Percentiles rank a stretch among this genome's conserved stretches.
These are phyloP conservation scores for Conus canariensis DNA, from an alignment of 2,888 invertebrate genomes.

Conservation along the genomic window DNA sequence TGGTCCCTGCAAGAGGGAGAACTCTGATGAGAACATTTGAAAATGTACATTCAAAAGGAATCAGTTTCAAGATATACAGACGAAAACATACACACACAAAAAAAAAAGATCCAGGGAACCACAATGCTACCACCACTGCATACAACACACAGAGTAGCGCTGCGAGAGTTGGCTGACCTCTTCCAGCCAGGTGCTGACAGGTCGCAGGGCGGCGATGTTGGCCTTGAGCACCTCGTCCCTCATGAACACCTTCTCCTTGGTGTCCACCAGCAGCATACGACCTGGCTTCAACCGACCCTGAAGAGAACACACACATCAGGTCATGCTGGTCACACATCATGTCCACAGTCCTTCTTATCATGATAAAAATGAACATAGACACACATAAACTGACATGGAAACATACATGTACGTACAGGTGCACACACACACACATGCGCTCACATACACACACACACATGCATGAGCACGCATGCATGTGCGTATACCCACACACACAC, in stretches of 20 bases:
- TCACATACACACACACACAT: no score
- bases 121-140: neutral
- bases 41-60: no score
- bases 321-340: neutral
- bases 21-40: no score
- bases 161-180: constrained; percentile 34
- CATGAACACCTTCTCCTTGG: constrained; percentile 90
- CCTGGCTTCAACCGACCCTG: constrained; percentile 98
- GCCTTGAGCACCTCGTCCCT: constrained; percentile 95
- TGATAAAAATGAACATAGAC: no score
- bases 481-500: no score
- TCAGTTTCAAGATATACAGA: no score
- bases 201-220: constrained; percentile 91
- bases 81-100: no score
- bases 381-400: neutral
- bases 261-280: constrained; percentile 98
- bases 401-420: neutral
- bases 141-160: no score
- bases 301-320: neutral
- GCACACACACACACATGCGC: no score
- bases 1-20: no score
- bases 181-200: constrained; percentile 92
- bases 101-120: no score
- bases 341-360: neutral
- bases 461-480: no score